Base-by-base conservation (phyloP, 2,113 vertebrate genomes). In the Oenanthe melanoleuca region DNA sequence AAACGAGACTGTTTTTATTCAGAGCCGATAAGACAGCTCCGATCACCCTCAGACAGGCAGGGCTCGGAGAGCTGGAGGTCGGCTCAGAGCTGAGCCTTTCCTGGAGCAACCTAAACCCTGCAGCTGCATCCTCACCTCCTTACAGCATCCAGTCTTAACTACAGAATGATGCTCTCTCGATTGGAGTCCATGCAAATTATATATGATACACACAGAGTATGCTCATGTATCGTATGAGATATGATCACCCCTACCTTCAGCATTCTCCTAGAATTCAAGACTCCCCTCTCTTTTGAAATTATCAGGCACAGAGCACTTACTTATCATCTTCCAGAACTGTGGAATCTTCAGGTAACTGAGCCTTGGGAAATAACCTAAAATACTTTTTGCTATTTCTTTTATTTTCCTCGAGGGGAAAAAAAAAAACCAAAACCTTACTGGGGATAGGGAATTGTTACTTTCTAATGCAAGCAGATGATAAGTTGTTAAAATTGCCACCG, bases 201-300 rank as follows among this genome's bases (percentile, higher is more conserved):
- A 29, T 5, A 37, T 1, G 1, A 53, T 3, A 16, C 3, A 26
- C 9, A 31, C 7, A 16, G 0, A 55, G 11, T 22, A 34, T 10
- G 14, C 10, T n/a, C 18, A 5, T 8, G 5, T 53, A 66, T 5
- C 1, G 0, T 42, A 42, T n/a, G 17, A 40, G 23, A n/a, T 26
- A 59, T 1, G n/a, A 47, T 38, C 18, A 23, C 2, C 18, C 12
- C 29, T 45, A 50, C 45, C 15, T 52, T 44, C 57, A 79, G 57
- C 49, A 45, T 34, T 49, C 52, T 11, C 47, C 44, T 20, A 61
- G 26, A 89, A 82, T 14, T 60, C 9, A 52, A 64, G 44, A 12
- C 12, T 31, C 2, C 11, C 4, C 13, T 31, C 29, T 42, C 44
- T 37, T 47, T 7, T 28, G 14, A 70, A 61, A 50, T 47, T 34